These are phyloP conservation scores for Myrmophylax atrothorax DNA, from an alignment of 2,113 vertebrate genomes.

Conservation along the genomic window DNA sequence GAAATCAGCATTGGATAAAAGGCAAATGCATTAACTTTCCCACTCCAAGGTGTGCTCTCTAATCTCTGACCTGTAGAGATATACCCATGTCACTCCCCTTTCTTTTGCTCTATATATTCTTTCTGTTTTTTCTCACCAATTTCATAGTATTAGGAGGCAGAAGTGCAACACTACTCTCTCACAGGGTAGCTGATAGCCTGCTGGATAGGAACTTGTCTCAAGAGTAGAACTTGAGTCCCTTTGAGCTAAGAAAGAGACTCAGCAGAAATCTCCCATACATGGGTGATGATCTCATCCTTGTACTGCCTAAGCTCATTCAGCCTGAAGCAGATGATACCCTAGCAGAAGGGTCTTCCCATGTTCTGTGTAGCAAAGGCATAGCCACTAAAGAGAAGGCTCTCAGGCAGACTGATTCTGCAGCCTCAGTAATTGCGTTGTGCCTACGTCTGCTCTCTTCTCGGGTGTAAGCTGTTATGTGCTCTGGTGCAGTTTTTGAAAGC, in stretches of 20 bases:
- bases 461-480: neutral
- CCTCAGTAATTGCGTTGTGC: neutral
- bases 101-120: neutral
- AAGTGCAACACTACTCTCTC: neutral
- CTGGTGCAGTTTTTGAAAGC: neutral
- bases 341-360: neutral
- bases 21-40: neutral
- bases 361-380: neutral
- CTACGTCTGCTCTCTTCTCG: neutral
- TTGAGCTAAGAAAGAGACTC: neutral
- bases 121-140: neutral
- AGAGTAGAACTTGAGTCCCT: neutral
- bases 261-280: neutral
- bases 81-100: neutral
- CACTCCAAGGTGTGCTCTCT: neutral
- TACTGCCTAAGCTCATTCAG: neutral
- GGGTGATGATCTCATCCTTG: neutral
- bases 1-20: neutral
- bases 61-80: neutral
- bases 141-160: neutral
- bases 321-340: neutral
- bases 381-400: neutral
- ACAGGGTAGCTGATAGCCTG: neutral
- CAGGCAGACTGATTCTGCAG: neutral
- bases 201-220: neutral